A percentile compares a stretch with the other conserved stretches of the same genome.
phyloP scores from a whole-genome alignment of 2,113 vertebrate species.

The Galeopterus variegatus region DNA sequence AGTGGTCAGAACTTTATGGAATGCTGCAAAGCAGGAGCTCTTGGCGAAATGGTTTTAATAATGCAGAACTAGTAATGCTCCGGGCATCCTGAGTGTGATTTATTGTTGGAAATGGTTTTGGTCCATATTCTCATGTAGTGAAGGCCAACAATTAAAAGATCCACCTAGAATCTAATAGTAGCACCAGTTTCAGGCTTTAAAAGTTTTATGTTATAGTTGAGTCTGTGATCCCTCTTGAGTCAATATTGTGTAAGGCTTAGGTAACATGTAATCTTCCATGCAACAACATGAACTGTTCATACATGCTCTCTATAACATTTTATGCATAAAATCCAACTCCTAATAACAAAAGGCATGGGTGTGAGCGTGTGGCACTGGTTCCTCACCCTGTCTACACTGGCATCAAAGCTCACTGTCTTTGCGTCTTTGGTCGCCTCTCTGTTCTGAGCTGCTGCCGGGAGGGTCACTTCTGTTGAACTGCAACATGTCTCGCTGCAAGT shows the following conservation, averaged over 20 bases:
- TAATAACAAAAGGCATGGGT: rapidly evolving
- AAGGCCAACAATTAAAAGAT: not conserved
- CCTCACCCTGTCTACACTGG: not conserved
- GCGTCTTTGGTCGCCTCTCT: not conserved
- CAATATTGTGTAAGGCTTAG: not conserved
- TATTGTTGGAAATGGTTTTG: not conserved
- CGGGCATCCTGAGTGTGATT: not conserved
- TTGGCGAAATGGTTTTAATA: not conserved
- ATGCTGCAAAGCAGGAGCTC: not conserved
- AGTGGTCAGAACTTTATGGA: not conserved
- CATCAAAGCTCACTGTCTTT: not conserved
- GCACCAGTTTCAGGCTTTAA: not conserved
- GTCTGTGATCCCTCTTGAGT: not conserved
- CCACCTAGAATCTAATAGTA: not conserved
- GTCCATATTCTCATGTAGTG: not conserved
- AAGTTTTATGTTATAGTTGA: not conserved
- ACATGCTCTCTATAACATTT: not conserved
- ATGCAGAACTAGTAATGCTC: not conserved
- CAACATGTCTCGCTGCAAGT: not conserved
- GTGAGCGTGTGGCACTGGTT: rapidly evolving
- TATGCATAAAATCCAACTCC: not conserved
- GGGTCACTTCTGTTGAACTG: not conserved
- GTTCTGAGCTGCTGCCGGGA: not conserved
- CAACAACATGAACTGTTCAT: not conserved
- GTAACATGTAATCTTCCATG: not conserved